Base-by-base conservation (phyloP, 1,140 invertebrate genomes). In the Eriosoma lanigerum region DNA sequence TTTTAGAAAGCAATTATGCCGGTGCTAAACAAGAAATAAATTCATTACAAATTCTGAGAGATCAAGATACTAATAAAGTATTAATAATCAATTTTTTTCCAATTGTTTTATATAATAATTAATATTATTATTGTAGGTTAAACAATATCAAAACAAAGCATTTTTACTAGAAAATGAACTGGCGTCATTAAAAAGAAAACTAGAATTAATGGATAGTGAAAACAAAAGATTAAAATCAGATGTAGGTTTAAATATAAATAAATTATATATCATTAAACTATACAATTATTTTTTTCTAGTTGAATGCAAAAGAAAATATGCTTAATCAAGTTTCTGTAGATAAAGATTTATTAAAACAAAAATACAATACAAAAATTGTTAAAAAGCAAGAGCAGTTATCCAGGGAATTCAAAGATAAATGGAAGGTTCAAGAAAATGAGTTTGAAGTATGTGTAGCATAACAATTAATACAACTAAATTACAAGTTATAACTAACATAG, bases 311-410 rank as follows among this genome's bases (percentile, higher is more conserved):
- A 84, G 90, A 93, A 81, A 86, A 90, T 82, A 87, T 89, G 73
- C 85, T 94, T 0, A 92, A 89, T 82, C 91, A 93, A 85, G 89
- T 91, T 80, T 88, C 90, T 32, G 86, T 93, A 44, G 92, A 94
- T 81, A 92, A 91, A 83, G 91, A 93, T 84, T 91, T 90, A 82
- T 90, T 90, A 48, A 93, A 93, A 84, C 88, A 91, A 82, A 92
- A 90, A 83, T 91, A 90, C 82, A 90, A 90, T 50, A 86, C 89
- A 19, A 92, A 93, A 83, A 90, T 92, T 10, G 91, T 91, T 32
- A 88, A 88, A 1, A 91, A 91, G 83, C 89, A 90, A 76, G 91
- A 92, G 81, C 93, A 92, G 84, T 88, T 90, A 84, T 89, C 87
- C 62, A 87, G 87, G 24, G 90, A 92, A 83, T 84, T 92, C 6